phyloP scores from a whole-genome alignment of 1,140 invertebrate species.

The Neuroterus valhalla region DNA sequence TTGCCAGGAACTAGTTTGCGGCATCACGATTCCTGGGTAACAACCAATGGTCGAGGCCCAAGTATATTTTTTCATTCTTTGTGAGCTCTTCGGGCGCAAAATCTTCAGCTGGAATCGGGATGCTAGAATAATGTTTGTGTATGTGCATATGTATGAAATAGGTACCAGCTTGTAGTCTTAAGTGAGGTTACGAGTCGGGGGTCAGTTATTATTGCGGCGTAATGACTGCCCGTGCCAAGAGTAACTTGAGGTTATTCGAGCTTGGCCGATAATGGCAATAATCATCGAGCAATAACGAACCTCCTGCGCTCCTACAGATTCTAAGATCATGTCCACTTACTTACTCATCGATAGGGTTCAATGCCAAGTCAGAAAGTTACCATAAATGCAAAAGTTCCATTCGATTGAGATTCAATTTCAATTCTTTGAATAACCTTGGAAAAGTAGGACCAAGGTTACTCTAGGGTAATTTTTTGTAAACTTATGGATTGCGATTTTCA shows the following conservation, averaged over 20 bases:
- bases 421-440: too few species aligned
- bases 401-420: too few species aligned
- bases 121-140: background rate
- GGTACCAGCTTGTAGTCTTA: conserved; percentile 36
- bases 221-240: conserved; percentile 51
- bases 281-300: conserved; percentile 53
- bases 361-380: background rate
- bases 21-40: conserved; percentile 17
- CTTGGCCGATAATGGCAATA: conserved; percentile 54
- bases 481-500: too few species aligned
- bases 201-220: conserved; percentile 53
- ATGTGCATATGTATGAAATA: background rate
- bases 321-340: background rate
- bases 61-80: conserved; percentile 20
- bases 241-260: conserved; percentile 39
- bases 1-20: conserved; percentile 23
- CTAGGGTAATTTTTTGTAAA: too few species aligned
- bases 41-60: conserved; percentile 12
- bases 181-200: conserved; percentile 54
- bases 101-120: conserved; percentile 8
- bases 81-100: conserved; percentile 3
- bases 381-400: background rate
- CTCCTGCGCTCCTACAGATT: background rate
- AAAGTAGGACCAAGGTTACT: too few species aligned
- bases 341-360: background rate